Conservation (phyloP, 2,888 invertebrate species). For the Sinopyrophorus schimmeli region DNA sequence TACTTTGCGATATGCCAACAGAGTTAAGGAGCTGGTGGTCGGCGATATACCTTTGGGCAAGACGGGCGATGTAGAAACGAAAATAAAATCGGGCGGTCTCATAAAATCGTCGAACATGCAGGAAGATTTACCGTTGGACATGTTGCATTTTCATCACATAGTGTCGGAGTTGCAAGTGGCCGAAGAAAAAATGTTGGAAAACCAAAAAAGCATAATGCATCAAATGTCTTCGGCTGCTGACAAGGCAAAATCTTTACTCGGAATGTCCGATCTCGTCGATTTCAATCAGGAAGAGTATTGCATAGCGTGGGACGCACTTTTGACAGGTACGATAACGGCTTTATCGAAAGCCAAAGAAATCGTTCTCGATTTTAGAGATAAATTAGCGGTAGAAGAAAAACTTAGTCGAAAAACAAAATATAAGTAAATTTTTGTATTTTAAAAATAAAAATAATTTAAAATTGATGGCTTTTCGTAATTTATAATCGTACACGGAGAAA, state of each 20-base stretch:
- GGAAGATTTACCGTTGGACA: slow-evolving; percentile 89
- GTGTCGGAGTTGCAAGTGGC: slow-evolving; percentile 91
- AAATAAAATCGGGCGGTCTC: too few species aligned
- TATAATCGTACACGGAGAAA: too few species aligned
- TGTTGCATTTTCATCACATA: slow-evolving; percentile 93
- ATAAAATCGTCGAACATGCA: slow-evolving; percentile 70
- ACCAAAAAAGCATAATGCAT: slow-evolving; percentile 80
- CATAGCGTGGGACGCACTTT: slow-evolving; percentile 81
- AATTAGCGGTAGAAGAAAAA: slow-evolving; percentile 89
- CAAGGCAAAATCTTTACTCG: slow-evolving; percentile 73
- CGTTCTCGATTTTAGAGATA: slow-evolving; percentile 79
- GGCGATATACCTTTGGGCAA: slow-evolving; percentile 68
- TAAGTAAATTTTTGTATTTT: too few species aligned
- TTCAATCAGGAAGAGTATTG: slow-evolving; percentile 97
- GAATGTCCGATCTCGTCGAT: slow-evolving; percentile 87
- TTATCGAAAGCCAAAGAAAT: slow-evolving; percentile 75
- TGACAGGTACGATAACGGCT: slow-evolving; percentile 75
- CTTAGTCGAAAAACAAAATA: slow-evolving; percentile 76
- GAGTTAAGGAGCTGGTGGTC: slow-evolving; percentile 92
- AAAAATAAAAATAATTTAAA: too few species aligned
- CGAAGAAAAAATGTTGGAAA: slow-evolving; percentile 93
- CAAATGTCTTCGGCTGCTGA: slow-evolving; percentile 70
- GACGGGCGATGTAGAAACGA: slow-evolving; percentile 37
- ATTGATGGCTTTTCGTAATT: neutral
- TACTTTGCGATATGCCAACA: slow-evolving; percentile 95